A percentile compares a stretch with the other conserved stretches of the same genome.
Evolutionary conservation across 2,113 vertebrate species (phyloP).

Genomic region (Platysternon megacephalum): DNA sequence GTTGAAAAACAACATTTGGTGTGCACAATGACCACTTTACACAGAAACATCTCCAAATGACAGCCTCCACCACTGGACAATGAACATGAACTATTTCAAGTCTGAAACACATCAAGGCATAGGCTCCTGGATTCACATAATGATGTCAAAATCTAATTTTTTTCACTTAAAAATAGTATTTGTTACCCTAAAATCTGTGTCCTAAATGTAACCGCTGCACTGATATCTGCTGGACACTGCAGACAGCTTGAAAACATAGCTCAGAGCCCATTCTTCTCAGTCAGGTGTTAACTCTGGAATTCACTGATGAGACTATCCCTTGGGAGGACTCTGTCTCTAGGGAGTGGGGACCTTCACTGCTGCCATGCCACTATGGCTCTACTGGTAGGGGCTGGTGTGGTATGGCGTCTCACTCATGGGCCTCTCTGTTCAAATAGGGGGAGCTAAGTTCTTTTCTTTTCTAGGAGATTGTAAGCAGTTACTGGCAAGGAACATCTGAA

Average conservation of each 20-base stretch:
- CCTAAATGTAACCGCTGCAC: not conserved
- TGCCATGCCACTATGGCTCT: not conserved
- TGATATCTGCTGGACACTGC: not conserved
- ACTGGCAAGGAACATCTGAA: not conserved
- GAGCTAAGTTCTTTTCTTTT: not conserved
- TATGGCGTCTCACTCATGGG: not conserved
- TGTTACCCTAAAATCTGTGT: not conserved
- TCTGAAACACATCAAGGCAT: not conserved
- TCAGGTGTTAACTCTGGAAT: not conserved
- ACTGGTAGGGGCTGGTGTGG: not conserved
- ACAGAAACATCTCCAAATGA: not conserved
- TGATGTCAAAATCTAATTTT: not conserved
- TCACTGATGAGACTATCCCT: not conserved
- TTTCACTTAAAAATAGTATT: not conserved
- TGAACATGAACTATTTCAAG: not conserved
- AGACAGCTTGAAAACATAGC: not conserved
- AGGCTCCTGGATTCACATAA: not conserved
- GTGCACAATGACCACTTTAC: not conserved
- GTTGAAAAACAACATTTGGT: not conserved
- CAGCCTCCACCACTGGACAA: not conserved
- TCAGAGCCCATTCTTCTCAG: not conserved
- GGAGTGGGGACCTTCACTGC: not conserved
- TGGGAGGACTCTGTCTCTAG: not conserved
- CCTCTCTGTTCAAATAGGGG: not conserved
- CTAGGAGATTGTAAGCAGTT: not conserved